A percentile compares a stretch with the other conserved stretches of the same genome.
Evolutionary conservation across 2,888 invertebrate genomes (phyloP).

Genomic region (Hartigia nigra): DNA sequence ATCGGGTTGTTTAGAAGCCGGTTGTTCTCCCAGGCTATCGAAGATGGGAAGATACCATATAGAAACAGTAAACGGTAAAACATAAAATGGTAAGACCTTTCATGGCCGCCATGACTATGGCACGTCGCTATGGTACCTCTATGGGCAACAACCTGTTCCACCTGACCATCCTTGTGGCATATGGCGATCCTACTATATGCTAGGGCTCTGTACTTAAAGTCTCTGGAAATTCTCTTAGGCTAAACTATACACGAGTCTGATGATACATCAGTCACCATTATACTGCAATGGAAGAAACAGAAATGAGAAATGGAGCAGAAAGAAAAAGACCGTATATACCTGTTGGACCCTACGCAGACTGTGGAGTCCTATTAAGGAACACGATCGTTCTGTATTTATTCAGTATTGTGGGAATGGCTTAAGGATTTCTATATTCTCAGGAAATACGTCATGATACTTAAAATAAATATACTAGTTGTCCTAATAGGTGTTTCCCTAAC

Average conservation of each 20-base stretch:
- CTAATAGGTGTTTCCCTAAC: background rate
- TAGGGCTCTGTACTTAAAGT: background rate
- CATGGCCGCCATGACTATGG: constrained; percentile 15
- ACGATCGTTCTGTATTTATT: background rate
- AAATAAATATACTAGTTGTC: background rate
- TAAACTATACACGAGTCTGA: background rate
- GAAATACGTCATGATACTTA: background rate
- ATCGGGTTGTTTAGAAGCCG: constrained; percentile 48
- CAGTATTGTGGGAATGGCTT: background rate
- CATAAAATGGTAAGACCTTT: constrained; percentile 35
- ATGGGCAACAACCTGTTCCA: constrained; percentile 7
- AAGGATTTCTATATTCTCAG: background rate
- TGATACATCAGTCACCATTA: background rate
- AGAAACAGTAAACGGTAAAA: constrained; percentile 42
- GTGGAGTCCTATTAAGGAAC: background rate
- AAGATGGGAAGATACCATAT: constrained; percentile 44
- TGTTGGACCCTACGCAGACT: background rate
- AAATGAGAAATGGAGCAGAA: background rate
- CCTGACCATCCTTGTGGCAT: constrained; percentile 4
- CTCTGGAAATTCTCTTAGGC: background rate
- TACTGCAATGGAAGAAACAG: background rate
- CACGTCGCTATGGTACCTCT: constrained; percentile 1
- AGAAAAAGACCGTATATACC: background rate
- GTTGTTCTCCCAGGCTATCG: constrained; percentile 30
- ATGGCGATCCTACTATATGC: background rate